phyloP scores from a whole-genome alignment of 2,888 invertebrate genomes.

The Lypha dubia region DNA sequence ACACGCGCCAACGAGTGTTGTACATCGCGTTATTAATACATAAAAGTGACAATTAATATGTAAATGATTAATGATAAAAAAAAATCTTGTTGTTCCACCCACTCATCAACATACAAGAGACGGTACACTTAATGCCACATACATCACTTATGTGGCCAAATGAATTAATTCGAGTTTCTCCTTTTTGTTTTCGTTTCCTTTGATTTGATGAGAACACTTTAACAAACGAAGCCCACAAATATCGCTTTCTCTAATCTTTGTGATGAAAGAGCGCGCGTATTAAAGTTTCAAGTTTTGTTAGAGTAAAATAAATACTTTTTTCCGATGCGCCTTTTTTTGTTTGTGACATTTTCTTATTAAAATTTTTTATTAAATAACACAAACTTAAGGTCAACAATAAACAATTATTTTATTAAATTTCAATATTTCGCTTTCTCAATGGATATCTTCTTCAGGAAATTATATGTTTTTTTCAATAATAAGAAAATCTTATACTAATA shows the following conservation, averaged over 20 bases:
- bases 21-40: slow-evolving; percentile 63
- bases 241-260: slow-evolving; percentile 15
- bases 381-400: no score
- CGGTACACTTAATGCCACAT: no score
- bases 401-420: no score
- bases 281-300: no score
- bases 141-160: slow-evolving; percentile 46
- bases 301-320: no score
- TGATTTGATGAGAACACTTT: slow-evolving; percentile 44
- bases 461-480: no score
- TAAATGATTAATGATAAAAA: slow-evolving; percentile 60
- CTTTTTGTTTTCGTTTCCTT: slow-evolving; percentile 23
- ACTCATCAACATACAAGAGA: not conserved
- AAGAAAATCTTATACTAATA: no score
- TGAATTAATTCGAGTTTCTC: slow-evolving; percentile 38
- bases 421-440: no score
- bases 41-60: slow-evolving; percentile 69
- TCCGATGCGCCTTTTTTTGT: no score
- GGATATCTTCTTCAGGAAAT: no score
- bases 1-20: slow-evolving; percentile 63
- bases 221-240: slow-evolving; percentile 13
- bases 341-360: no score
- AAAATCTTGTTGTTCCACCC: slow-evolving; percentile 40
- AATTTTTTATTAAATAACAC: no score
- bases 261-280: not conserved